Base-by-base conservation (phyloP, 2,888 invertebrate species). In the Zaprionus bogoriensis region DNA sequence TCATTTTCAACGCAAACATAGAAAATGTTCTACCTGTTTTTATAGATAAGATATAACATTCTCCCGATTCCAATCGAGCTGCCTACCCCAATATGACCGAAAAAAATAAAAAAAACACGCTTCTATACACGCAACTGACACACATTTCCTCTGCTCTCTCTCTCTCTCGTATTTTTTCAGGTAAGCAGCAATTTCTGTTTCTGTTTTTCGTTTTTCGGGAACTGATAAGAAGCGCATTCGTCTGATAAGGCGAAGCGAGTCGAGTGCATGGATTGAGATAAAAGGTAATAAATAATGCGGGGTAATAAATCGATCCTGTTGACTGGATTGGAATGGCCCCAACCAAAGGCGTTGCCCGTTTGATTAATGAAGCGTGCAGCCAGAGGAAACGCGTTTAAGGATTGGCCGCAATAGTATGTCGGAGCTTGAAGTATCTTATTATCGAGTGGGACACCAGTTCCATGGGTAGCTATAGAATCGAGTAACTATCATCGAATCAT, bases 301-400 rank as follows among this genome's bases (percentile, higher is more conserved):
- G 38, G 59, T 42, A 61, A 59, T 53, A 28, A 39, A 44, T 30
- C 30, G 5, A 19, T 17, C 22, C 1, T 4, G 32, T 30, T 38
- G 14, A n/a, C n/a, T n/a, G n/a, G n/a, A n/a, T n/a, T n/a, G n/a
- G n/a, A n/a, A n/a, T n/a, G n/a, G n/a, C n/a, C n/a, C n/a, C n/a
- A n/a, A n/a, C n/a, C 23, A 17, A 58, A 58, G 60, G 61, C 30
- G 47, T 54, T 57, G 51, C 48, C 60, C 57, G 48, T 25, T 69
- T 77, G 81, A 73, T 64, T 62, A 77, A 65, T 73, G 69, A 69
- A 75, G 66, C 54, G 59, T 58, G 41, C 28, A 32, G 54, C 55
- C 39, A 47, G 45, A 70, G 25, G 66, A 54, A 78, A 64, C 81
- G 72, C 70, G 75, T 81, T n/a, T n/a, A n/a, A n/a, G n/a, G n/a